These are phyloP conservation scores for Epinotia nisella DNA, from an alignment of 2,888 invertebrate species.

Conservation along the genomic window DNA sequence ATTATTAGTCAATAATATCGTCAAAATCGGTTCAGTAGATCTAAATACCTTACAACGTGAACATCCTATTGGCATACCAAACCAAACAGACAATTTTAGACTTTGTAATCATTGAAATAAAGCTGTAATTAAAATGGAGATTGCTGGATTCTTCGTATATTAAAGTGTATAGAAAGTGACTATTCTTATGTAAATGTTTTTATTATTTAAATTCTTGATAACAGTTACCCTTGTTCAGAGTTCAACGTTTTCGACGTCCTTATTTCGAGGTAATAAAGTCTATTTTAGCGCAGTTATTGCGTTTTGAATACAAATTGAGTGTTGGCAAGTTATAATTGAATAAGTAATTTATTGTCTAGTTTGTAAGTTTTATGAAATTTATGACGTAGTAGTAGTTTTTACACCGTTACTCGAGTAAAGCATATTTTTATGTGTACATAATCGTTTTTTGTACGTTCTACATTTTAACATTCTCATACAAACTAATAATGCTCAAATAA, in stretches of 20 bases:
- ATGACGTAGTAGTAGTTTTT: background rate
- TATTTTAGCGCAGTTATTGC: conserved; percentile 1
- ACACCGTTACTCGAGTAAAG: background rate
- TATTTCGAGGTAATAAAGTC: conserved; percentile 24
- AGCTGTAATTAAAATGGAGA: background rate
- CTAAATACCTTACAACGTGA: conserved; percentile 7
- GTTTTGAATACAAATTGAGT: conserved; percentile 26
- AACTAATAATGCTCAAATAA: too few relatives aligned
- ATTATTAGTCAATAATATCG: conserved; percentile 38
- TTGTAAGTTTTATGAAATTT: conserved; percentile 38
- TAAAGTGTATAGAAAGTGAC: conserved; percentile 31
- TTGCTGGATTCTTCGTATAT: background rate
- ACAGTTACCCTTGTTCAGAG: conserved; percentile 26
- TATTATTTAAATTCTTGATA: conserved; percentile 40
- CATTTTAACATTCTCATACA: too few relatives aligned
- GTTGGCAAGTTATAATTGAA: conserved; percentile 41
- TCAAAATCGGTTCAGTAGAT: conserved; percentile 33
- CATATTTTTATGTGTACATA: background rate
- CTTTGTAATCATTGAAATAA: conserved; percentile 3
- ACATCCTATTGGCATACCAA: conserved; percentile 11
- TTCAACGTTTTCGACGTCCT: background rate
- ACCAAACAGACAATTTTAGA: background rate
- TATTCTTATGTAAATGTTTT: conserved; percentile 40
- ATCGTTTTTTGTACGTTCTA: background rate
- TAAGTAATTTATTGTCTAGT: conserved; percentile 34